Evolutionary conservation across 2,888 invertebrate species (phyloP), one percentile per base, ranked within the genome.

Genomic region (Scelioninae gen. 1): DNA sequence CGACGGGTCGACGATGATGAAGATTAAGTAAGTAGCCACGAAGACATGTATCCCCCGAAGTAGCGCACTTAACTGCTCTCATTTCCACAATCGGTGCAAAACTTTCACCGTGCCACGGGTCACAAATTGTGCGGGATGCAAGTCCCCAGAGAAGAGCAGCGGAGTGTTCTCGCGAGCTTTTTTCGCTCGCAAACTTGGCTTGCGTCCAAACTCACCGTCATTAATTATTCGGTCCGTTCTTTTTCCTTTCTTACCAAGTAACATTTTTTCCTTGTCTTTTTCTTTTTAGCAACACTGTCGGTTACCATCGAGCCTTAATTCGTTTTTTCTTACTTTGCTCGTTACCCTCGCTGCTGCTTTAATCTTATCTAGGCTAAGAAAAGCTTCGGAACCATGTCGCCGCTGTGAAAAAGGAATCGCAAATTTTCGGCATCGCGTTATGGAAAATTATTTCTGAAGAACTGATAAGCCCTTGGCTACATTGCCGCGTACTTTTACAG

Each of bases 1-100:
- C 92, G 99, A 99, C 91, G 96, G 97, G 65, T 95, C 96, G 3
- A 96, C 96, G 15, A 96, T 97, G 93, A 95, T 97, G 93, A 98
- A 98, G 93, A 96, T 96, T 78, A 98, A 98, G 95, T 95, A 92
- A 93, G 93, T 91, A 86, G 63, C 66, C 43, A 55, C 66, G 40
- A 53, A 66, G 34, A 63, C 45, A 16, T 55, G 53, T 60, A 56
- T 66, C 32, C 45, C 31, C 38, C 38, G n/a, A 63, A 60, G 23
- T 45, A 60, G 8, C 53, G 55, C 68, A 55, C 45, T 69, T 51
- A 62, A 69, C 63, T 62, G 58, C 45, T 65, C 65, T 76, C 53
- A 76, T 76, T 76, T 82, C 63, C 40, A 68, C 43, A 74, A 72
- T 80, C 47, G 66, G 53, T 45, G 55, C 66, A 66, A 80, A 72